Evolutionary conservation across 2,888 invertebrate genomes (phyloP), one percentile per base, ranked within the genome.

Genomic region (Buathra laborator): DNA sequence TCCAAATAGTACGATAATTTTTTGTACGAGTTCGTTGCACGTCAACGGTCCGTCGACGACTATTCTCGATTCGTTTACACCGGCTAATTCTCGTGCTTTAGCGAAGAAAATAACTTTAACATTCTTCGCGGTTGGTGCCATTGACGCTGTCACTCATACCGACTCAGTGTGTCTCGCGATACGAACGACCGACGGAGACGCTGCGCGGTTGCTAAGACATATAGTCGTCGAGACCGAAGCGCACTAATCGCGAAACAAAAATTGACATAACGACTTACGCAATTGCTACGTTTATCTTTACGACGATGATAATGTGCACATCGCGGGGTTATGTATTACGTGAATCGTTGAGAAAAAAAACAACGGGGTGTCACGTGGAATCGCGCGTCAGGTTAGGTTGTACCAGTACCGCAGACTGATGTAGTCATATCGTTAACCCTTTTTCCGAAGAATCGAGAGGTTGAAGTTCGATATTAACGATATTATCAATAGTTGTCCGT

Each of bases 91-190:
- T 91, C 97, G 96, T 53, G 98, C 97, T 95, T 97, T 97, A 0
- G 98, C 99, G 94, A 99, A 99, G 94, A 99, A 98, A 90, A 98
- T 94, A 82, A 99, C 91, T 93, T 96, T 96, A 66, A 97, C 95
- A 51, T 75, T 74, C 43, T 51, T 56, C 29, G 62, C 14, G 14
- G 81, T 59, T 59, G 3, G 14, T 12, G 48, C 16, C 16, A 19
- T 68, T 48, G 19, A 62, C 48, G 51, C 43, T 51, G 68, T 84
- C 79, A 80, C 86, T 86, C 89, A 87, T 88, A 64, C 64, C 83
- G 66, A 77, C 56, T 85, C 53, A 32, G 62, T 44, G 59, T 24
- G 37, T 16, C 66, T 70, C 71, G 62, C 29, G 79, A 56, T 59
- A 56, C n/a, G 44, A 32, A 29, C 7, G 37, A 37, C 43, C 29